Conservation (phyloP, 1,140 invertebrate genomes). For the Leptonema lineaticorne region DNA sequence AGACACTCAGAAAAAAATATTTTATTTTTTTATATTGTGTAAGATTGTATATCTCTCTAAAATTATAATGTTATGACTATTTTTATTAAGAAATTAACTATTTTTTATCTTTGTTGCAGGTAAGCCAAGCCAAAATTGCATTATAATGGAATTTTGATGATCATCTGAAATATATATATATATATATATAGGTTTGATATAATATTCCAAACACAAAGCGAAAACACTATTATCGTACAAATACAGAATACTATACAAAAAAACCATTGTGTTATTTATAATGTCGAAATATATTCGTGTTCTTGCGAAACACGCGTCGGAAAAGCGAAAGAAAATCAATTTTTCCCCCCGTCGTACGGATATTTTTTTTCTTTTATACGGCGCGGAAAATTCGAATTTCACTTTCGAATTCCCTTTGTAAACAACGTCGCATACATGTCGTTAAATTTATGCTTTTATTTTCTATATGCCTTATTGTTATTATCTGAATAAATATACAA, state of each 20-base stretch:
- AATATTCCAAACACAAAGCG: neutral
- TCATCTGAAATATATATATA: neutral
- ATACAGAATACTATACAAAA: too few relatives aligned
- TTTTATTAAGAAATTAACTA: neutral
- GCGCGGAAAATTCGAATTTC: neutral
- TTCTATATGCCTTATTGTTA: conserved; percentile 4
- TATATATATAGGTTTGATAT: neutral
- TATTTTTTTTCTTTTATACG: too few relatives aligned
- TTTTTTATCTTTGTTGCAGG: conserved; percentile 4
- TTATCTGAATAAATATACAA: neutral
- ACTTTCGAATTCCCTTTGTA: conserved; percentile 1
- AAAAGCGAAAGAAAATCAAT: neutral
- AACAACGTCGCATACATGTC: conserved; percentile 11
- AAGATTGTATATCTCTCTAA: too few relatives aligned
- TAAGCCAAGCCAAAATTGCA: neutral
- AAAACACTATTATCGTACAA: neutral
- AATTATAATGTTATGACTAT: too few relatives aligned
- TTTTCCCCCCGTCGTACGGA: neutral
- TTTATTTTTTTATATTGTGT: too few relatives aligned
- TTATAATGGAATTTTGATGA: neutral
- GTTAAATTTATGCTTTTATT: conserved; percentile 1
- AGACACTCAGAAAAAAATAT: too few relatives aligned
- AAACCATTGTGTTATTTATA: too few relatives aligned
- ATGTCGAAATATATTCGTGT: neutral
- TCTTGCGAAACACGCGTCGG: too few relatives aligned